Conservation (phyloP, 2,888 invertebrate genomes). For the Brachynemurus nebulosus region DNA sequence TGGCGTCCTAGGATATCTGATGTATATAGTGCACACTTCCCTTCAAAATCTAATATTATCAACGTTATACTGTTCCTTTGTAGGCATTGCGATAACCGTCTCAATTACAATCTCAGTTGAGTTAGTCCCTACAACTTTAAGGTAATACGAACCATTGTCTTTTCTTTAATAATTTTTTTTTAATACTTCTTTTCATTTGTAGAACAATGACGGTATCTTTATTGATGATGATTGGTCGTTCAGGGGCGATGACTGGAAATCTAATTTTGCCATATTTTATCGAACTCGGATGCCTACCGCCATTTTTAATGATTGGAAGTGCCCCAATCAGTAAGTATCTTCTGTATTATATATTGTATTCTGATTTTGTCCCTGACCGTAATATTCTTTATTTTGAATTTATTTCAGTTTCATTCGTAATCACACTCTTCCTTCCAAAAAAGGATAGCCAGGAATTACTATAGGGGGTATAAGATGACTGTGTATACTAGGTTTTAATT, state of each 20-base stretch:
- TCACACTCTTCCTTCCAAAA: no score
- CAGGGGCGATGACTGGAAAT: constrained; percentile 58
- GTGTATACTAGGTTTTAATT: no score
- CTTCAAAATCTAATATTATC: constrained; percentile 5
- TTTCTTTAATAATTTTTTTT: neutral
- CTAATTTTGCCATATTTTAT: constrained; percentile 55
- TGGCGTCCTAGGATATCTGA: constrained; percentile 4
- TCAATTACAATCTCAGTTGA: constrained; percentile 7
- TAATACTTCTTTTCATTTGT: constrained; percentile 16
- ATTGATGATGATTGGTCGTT: constrained; percentile 54
- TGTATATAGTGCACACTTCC: constrained; percentile 5
- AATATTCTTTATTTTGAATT: no score
- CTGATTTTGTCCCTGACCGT: no score
- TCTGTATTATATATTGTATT: no score
- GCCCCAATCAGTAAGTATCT: constrained; percentile 42
- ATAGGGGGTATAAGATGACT: no score
- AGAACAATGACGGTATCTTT: constrained; percentile 61
- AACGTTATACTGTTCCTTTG: constrained; percentile 1
- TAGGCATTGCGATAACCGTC: constrained; percentile 1
- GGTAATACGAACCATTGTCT: constrained; percentile 11
- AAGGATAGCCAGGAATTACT: no score
- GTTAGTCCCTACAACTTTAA: constrained; percentile 11
- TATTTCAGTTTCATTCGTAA: no score
- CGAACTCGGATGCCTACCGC: constrained; percentile 52
- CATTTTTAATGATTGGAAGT: constrained; percentile 51